Evolutionary conservation across 2,113 vertebrate species (phyloP).

Genomic region (Halcyon senegalensis): DNA sequence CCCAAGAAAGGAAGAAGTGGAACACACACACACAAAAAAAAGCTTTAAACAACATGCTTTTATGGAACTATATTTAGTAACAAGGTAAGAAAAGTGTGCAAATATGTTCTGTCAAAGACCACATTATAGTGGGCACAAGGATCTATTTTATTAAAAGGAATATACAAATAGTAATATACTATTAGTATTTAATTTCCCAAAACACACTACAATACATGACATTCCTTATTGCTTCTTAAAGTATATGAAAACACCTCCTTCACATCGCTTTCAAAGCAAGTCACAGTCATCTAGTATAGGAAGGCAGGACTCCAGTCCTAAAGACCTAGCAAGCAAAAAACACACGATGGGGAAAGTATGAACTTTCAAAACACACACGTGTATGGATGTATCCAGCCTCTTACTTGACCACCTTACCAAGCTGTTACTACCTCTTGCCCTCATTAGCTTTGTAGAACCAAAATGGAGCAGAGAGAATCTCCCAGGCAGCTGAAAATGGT

Average conservation of each 20-base stretch:
- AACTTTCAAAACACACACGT: not conserved
- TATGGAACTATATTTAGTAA: not conserved
- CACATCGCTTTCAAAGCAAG: not conserved
- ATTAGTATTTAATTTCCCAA: not conserved
- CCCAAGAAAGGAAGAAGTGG: conserved; percentile 26
- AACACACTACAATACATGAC: not conserved
- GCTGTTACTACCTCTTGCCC: not conserved
- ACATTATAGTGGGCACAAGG: not conserved
- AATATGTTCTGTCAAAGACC: not conserved
- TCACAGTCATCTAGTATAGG: not conserved
- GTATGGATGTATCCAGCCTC: not conserved
- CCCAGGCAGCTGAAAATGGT: not conserved
- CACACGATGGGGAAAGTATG: not conserved
- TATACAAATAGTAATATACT: not conserved
- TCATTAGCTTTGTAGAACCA: not conserved
- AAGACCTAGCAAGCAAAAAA: not conserved
- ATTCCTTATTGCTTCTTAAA: not conserved
- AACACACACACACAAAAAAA: not conserved
- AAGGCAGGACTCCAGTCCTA: not conserved
- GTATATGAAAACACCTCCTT: not conserved
- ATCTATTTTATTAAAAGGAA: not conserved
- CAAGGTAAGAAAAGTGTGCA: not conserved
- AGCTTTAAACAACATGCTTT: not conserved
- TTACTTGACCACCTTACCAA: not conserved
- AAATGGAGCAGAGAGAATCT: not conserved